phyloP scores from a whole-genome alignment of 2,797 vertebrate genomes.

The Chrosomus eos region DNA sequence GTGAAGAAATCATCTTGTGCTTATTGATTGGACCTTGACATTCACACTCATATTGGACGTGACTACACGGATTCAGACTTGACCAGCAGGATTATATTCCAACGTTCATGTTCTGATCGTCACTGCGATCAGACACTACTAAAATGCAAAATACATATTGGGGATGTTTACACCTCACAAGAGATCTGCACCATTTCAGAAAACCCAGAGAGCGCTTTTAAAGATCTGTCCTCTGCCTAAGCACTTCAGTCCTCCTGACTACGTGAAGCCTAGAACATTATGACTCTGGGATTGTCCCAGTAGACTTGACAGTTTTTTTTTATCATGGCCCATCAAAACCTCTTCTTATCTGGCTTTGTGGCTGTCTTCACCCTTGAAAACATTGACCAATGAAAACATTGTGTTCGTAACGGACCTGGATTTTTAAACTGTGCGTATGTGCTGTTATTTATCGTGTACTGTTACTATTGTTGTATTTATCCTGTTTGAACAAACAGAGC shows the following conservation, averaged over 20 bases:
- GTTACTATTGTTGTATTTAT: conserved; percentile 26
- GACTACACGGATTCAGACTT: conserved; percentile 2
- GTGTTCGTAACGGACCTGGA: background rate
- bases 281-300: background rate
- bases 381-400: background rate
- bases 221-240: conserved; percentile 11
- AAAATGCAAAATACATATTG: background rate
- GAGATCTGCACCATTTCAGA: conserved; percentile 1
- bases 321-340: conserved; percentile 7
- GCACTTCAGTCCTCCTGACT: conserved; percentile 51
- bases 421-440: conserved; percentile 18
- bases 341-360: background rate
- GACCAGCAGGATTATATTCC: conserved; percentile 24
- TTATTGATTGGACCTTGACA: conserved; percentile 1
- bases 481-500: conserved; percentile 16
- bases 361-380: background rate
- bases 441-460: conserved; percentile 18
- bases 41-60: background rate
- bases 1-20: conserved; percentile 58
- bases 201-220: background rate
- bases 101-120: background rate
- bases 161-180: background rate
- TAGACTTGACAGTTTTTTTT: conserved; percentile 16
- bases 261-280: conserved; percentile 30
- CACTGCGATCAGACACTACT: background rate